Evolutionary conservation across 35 echinoderm and acorn worm species (phyloP).

Genomic region (Eucidaris tribuloides): DNA sequence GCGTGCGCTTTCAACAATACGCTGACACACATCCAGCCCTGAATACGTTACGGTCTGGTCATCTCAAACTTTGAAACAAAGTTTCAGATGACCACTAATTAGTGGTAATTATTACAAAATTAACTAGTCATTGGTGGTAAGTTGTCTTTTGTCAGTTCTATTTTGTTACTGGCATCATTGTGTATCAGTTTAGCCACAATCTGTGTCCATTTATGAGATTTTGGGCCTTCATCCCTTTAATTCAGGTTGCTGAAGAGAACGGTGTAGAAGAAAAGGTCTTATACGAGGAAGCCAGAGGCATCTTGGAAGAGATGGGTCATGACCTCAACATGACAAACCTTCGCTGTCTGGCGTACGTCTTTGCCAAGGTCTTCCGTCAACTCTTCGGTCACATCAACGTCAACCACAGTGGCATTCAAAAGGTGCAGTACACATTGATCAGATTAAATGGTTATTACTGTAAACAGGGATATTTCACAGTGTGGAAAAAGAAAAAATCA

Average conservation of each 20-base stretch:
- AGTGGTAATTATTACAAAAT: not conserved
- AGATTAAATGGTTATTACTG: not conserved
- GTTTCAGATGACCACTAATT: not conserved
- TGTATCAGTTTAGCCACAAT: not conserved
- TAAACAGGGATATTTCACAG: not conserved
- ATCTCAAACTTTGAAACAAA: not conserved
- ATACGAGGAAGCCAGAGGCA: slow-evolving; percentile 61
- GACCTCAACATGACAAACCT: slow-evolving; percentile 51
- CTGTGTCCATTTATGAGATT: no score
- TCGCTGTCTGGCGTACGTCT: slow-evolving; percentile 56
- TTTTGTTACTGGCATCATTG: not conserved
- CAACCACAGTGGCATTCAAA: slow-evolving; percentile 80
- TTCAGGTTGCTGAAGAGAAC: slow-evolving; percentile 41
- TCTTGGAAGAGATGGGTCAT: slow-evolving; percentile 93
- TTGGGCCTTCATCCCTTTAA: not conserved
- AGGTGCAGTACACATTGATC: slow-evolving; percentile 40
- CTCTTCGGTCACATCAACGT: slow-evolving; percentile 72
- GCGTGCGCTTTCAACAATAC: no score
- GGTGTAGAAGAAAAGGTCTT: slow-evolving; percentile 34
- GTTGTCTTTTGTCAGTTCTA: not conserved
- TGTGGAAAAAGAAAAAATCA: not conserved
- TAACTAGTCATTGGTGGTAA: not conserved
- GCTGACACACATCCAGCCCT: no score
- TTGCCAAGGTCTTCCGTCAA: slow-evolving; percentile 69
- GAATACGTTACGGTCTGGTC: no score